phyloP scores from a whole-genome alignment of 2,113 vertebrate genomes.

The Nestor notabilis region DNA sequence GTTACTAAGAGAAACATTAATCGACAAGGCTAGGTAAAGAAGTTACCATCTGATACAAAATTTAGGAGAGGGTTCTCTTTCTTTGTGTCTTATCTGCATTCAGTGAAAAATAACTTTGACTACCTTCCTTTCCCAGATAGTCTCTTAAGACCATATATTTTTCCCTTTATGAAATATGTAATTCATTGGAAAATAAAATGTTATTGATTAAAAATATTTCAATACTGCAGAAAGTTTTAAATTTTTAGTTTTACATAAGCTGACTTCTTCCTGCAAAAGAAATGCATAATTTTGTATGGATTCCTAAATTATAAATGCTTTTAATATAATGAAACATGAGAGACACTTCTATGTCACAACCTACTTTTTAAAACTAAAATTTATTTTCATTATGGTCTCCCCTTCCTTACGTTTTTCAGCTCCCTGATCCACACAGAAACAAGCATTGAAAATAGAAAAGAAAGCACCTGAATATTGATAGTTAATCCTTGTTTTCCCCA shows the following conservation, averaged over 20 bases:
- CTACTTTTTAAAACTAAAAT: background rate
- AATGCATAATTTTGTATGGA: background rate
- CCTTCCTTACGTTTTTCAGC: background rate
- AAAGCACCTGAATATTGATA: background rate
- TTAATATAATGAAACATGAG: background rate
- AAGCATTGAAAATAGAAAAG: background rate
- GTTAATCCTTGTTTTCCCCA: background rate
- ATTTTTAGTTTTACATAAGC: background rate
- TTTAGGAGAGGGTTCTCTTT: background rate
- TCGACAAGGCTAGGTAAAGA: background rate
- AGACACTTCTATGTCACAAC: background rate
- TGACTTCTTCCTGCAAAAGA: background rate
- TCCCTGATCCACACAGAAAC: background rate
- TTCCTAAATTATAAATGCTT: background rate
- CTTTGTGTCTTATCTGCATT: background rate
- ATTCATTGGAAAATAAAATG: background rate
- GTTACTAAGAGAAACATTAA: background rate
- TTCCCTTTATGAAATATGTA: background rate
- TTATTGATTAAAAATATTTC: background rate
- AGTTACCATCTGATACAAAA: background rate
- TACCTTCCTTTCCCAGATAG: fast-evolving
- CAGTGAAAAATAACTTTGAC: background rate
- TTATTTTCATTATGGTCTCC: background rate
- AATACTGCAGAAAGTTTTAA: background rate
- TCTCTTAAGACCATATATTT: background rate